Conservation (phyloP, 2,797 vertebrate species). For the Clarias pachynema region DNA sequence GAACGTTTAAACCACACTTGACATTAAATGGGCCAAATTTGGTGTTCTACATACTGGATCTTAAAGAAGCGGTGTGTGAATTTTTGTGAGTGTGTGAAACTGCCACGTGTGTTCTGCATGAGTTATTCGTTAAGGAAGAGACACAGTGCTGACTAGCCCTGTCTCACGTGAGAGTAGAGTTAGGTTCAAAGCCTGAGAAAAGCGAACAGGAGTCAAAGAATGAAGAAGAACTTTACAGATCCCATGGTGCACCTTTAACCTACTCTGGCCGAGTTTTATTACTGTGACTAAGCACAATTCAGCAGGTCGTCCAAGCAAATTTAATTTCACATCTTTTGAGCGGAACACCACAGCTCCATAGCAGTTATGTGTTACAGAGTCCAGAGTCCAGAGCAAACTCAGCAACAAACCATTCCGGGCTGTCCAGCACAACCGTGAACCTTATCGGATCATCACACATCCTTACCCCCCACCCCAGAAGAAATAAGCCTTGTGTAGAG, state of each 20-base stretch:
- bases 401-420: not conserved
- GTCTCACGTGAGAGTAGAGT: not conserved
- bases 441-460: not conserved
- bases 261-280: not conserved
- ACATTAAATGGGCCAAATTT: not conserved
- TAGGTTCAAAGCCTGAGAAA: not conserved
- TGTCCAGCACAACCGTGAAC: not conserved
- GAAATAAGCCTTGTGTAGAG: conserved; percentile 31
- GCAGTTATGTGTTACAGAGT: conserved; percentile 1
- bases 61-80: not conserved
- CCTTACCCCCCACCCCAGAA: not conserved
- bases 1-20: not conserved
- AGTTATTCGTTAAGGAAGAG: not conserved
- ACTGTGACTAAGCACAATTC: not conserved
- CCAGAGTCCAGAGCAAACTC: conserved; percentile 5
- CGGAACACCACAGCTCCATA: not conserved
- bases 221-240: not conserved
- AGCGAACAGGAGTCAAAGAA: not conserved
- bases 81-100: not conserved
- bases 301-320: not conserved
- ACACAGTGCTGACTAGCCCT: not conserved
- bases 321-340: not conserved
- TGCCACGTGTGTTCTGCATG: not conserved
- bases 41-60: not conserved
- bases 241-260: not conserved